phyloP scores from a whole-genome alignment of 2,113 vertebrate genomes.

The Pyxicephalus adspersus region DNA sequence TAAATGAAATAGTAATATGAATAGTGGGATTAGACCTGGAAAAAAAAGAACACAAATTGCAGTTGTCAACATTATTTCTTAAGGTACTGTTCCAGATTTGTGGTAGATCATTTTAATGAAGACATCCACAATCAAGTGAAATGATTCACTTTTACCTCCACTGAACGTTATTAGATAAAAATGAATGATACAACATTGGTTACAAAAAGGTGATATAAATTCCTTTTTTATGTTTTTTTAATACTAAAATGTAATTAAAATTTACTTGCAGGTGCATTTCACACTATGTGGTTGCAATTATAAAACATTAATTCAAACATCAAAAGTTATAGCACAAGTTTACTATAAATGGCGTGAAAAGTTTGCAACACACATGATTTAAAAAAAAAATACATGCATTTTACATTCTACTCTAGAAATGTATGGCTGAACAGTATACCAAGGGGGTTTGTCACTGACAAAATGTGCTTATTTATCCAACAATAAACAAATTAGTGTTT shows the following conservation, averaged over 20 bases:
- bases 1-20: constrained; percentile 69
- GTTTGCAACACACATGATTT: too few species aligned
- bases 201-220: constrained; percentile 2
- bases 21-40: constrained; percentile 64
- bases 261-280: neutral
- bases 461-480: too few species aligned
- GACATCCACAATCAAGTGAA: constrained; percentile 59
- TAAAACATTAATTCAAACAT: constrained; percentile 8
- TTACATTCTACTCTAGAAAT: too few species aligned
- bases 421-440: too few species aligned
- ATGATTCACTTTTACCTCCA: constrained; percentile 36
- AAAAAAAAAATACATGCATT: neutral
- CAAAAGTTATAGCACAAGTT: neutral
- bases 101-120: constrained; percentile 67
- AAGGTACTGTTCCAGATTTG: constrained; percentile 63
- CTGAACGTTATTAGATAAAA: constrained; percentile 42
- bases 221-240: constrained; percentile 17
- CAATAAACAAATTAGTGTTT: too few species aligned
- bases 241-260: constrained; percentile 27
- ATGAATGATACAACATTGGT: constrained; percentile 13
- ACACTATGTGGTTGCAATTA: constrained; percentile 3
- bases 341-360: neutral
- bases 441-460: too few species aligned
- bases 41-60: constrained; percentile 62
- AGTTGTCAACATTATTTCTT: constrained; percentile 58